Conservation (phyloP, 2,888 invertebrate species). For the Cotesia congregata region DNA sequence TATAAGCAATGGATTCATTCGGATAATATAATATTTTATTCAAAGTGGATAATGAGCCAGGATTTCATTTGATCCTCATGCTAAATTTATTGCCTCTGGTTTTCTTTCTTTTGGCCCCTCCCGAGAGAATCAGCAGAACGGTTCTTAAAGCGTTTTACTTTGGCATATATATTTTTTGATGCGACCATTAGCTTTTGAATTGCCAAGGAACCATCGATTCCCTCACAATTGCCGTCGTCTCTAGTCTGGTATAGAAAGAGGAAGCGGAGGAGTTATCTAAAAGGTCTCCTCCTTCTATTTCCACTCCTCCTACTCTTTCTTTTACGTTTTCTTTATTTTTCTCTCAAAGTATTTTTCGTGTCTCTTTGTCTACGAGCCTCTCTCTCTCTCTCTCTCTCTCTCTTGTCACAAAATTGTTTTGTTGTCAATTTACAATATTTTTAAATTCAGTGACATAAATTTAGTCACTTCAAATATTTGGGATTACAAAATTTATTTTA, state of each 20-base stretch:
- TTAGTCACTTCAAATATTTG: too few species aligned
- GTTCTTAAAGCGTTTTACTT: conserved; percentile 21
- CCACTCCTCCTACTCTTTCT: conserved; percentile 13
- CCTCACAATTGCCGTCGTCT: conserved; percentile 29
- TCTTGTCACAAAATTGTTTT: too few species aligned
- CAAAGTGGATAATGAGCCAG: background rate
- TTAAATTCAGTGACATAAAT: too few species aligned
- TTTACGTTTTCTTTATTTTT: conserved; percentile 9
- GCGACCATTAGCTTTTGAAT: conserved; percentile 50
- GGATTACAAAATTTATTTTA: too few species aligned
- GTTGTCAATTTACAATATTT: too few species aligned
- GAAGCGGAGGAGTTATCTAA: conserved; percentile 21
- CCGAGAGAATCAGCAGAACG: too few species aligned
- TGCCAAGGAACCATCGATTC: conserved; percentile 35
- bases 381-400: background rate
- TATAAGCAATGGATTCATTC: too few species aligned
- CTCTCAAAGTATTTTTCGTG: conserved; percentile 1
- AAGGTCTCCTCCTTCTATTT: conserved; percentile 14
- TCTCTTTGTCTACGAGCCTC: background rate
- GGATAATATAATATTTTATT: background rate
- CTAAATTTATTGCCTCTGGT: conserved; percentile 5
- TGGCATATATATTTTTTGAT: conserved; percentile 40
- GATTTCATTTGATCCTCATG: background rate
- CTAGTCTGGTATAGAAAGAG: conserved; percentile 14
- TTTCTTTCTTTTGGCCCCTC: conserved; percentile 2